These are phyloP conservation scores for Zingel zingel DNA, from an alignment of 2,113 vertebrate species.

Conservation along the genomic window DNA sequence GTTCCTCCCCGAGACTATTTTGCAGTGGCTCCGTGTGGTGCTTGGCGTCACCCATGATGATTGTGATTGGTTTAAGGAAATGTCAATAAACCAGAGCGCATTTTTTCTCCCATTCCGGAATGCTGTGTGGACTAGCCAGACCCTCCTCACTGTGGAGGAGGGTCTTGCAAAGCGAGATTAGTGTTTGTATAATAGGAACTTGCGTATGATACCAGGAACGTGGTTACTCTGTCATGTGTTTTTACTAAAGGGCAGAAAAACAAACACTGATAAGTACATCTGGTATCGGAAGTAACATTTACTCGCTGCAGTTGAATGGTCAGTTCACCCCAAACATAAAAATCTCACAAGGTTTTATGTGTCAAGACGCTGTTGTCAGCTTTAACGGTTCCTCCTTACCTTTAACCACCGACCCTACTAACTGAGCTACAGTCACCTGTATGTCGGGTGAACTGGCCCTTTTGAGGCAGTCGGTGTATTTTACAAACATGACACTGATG, in stretches of 20 bases:
- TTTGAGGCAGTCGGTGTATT: background rate
- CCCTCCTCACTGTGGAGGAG: too few relatives aligned
- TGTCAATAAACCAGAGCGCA: too few relatives aligned
- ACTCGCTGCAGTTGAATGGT: background rate
- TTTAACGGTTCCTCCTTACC: background rate
- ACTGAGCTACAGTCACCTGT: background rate
- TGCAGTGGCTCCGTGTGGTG: too few relatives aligned
- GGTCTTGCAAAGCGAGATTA: background rate
- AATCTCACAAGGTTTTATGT: too few relatives aligned
- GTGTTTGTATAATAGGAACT: background rate
- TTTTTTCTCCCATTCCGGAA: too few relatives aligned
- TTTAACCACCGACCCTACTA: background rate
- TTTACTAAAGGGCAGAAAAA: background rate
- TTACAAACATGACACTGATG: conserved; percentile 4
- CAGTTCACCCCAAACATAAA: background rate
- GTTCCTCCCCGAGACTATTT: too few relatives aligned
- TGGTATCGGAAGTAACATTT: background rate
- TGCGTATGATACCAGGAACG: background rate
- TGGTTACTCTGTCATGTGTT: background rate
- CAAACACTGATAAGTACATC: background rate
- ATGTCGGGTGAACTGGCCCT: background rate
- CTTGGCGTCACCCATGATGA: too few relatives aligned
- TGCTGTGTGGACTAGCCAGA: too few relatives aligned
- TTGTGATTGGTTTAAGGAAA: too few relatives aligned
- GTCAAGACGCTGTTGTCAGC: background rate